Conservation (phyloP, 64 coral and sea anemone species). For the Dendrophyllia cribrosa region DNA sequence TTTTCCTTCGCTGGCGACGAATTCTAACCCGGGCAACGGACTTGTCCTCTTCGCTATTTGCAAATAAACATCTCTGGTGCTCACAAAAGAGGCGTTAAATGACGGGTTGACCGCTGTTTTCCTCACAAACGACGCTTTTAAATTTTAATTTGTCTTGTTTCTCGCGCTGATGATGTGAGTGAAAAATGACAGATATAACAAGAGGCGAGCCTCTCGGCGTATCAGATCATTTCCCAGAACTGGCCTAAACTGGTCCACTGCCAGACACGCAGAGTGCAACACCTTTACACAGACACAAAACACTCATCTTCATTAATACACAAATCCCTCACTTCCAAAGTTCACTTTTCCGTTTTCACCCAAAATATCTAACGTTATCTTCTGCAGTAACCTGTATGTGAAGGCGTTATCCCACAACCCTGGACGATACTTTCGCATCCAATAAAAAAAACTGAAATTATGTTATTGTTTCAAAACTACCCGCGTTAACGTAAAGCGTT, state of each 20-base stretch:
- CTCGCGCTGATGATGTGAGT: slow-evolving; percentile 71
- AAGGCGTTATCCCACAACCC: neutral
- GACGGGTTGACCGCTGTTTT: slow-evolving; percentile 21
- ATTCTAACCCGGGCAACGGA: slow-evolving; percentile 38
- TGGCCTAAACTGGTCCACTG: slow-evolving; percentile 44
- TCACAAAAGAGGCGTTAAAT: slow-evolving; percentile 19
- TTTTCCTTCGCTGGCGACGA: slow-evolving; percentile 47
- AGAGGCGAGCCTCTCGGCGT: neutral
- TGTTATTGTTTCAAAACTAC: neutral
- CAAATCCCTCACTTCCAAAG: neutral
- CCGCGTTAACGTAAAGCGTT: neutral
- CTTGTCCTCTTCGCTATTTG: slow-evolving; percentile 43
- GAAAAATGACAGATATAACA: slow-evolving; percentile 66
- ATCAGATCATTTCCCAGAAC: slow-evolving; percentile 59
- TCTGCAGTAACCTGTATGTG: neutral
- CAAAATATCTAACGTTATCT: neutral
- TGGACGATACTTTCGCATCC: neutral
- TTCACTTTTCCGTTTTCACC: neutral
- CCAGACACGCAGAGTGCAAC: neutral
- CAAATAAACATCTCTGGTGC: slow-evolving; percentile 20
- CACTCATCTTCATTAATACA: neutral
- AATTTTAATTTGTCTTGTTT: slow-evolving; percentile 72
- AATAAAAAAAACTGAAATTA: neutral
- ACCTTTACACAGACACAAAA: neutral
- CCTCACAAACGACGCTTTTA: slow-evolving; percentile 60